Evolutionary conservation across 1,140 invertebrate genomes (phyloP), one percentile per base, ranked within the genome.

Genomic region (Sinella curviseta): DNA sequence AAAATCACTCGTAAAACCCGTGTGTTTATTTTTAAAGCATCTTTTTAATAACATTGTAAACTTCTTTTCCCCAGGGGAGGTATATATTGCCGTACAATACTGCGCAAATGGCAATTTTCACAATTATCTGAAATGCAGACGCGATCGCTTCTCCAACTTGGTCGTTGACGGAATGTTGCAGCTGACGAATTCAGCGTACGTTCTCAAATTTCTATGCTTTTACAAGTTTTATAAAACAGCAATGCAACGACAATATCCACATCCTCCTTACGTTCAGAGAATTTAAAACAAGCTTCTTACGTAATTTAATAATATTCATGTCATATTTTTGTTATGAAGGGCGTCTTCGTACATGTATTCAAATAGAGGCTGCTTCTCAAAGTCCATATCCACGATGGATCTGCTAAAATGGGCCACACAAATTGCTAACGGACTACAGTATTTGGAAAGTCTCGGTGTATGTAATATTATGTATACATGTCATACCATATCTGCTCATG

Each of bases 371-470:
- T 74, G 55, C 12, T 77, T 74, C 33, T 17, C 35, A 0, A 77
- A 80, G 33, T 26, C 39, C 16, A 57, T 81, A 24, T 65, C 73
- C 1, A 81, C 80, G 48, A 57, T 20, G 20, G 77, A 81, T 33
- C 77, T 81, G 30, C 17, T 81, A 8, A 36, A 77, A 33, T 81
- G 80, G 80, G 26, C 70, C 0, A 20, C 30, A 16, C 80, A 81
- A 74, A 76, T 81, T 78, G 80, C 80, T 28, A 78, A 48, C 36
- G 80, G 80, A 17, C 35, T 81, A 55, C 76, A 81, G 12, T 81
- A 74, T 33, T 55, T 81, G 4, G 34, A 39, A 30, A 76, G 55
- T 75, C 57, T 74, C 31, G 24, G 20, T 20, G 80, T 81, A 33
- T 77, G 65, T 20, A 12, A 74, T 34, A 48, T 75, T 2, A 36